Base-by-base conservation (phyloP, 2,888 invertebrate genomes). In the Drosophila emarginata region DNA sequence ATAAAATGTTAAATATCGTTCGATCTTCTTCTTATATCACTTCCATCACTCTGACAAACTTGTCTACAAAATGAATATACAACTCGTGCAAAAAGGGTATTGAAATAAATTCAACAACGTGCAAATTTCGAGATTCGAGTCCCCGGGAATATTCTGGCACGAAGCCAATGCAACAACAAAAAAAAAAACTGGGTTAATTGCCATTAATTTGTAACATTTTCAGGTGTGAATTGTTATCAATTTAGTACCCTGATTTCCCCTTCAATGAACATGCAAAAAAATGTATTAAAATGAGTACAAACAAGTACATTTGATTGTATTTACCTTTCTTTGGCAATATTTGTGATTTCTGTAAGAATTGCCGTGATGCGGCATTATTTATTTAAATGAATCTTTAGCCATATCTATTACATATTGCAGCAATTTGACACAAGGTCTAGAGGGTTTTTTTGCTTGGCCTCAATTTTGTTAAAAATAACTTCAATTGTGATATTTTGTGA, bases 321-420 rank as follows among this genome's bases (percentile, higher is more conserved):
- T 54, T 54, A 45, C 45, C 45, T 21, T 21, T 45, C 45, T 45
- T 45, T 18, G 18, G 45, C 45, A 45, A 45, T 45, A 18, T 21
- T 45, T 21, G 45, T 69, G 63, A 63, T 58, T 63, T 52, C 14
- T n/a, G 11, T 45, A 3, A 52, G 45, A 21, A 28, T 23, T 56
- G 45, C 12, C 37, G 37, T 57, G 64, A 66, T 64, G 56, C 32
- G 51, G 66, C 57, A 51, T 66, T 53, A 52, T 94, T 94, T 72
- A 80, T 18, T 45, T 11, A 18, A 57, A 58, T 40, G 26, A 6
- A 23, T 15, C n/a, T 54, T 26, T 11, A 14, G 45, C 9, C 11
- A 45, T 45, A 45, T 45, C 18, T 45, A 21, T 1, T 45, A 45
- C 9, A 45, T 15, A 45, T 32, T 9, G 32, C 32, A 32, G 9